Evolutionary conservation across 2,113 vertebrate genomes (phyloP).

Genomic region (Notarius lentiginosus): DNA sequence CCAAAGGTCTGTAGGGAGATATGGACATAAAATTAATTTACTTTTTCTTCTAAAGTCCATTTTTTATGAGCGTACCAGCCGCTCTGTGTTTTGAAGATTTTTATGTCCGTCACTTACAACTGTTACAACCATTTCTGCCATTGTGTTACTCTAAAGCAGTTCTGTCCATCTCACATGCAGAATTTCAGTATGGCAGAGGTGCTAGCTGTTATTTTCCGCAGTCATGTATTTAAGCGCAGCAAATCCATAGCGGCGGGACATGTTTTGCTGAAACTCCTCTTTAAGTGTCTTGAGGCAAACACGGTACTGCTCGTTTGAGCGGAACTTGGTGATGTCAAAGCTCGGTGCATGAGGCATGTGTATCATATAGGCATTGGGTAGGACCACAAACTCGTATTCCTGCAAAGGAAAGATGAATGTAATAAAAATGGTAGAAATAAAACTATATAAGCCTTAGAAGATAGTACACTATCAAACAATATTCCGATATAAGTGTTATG

Average conservation of each 20-base stretch:
- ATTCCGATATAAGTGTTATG: not conserved
- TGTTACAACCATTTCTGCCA: not conserved
- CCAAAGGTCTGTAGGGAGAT: not conserved
- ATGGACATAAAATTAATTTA: slow-evolving; percentile 19
- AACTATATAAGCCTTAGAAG: not conserved
- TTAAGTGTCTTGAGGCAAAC: slow-evolving; percentile 97
- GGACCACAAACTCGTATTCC: slow-evolving; percentile 96
- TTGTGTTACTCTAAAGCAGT: slow-evolving; percentile 16
- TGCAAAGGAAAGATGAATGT: slow-evolving; percentile 56
- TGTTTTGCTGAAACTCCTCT: slow-evolving; percentile 98
- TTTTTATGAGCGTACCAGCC: slow-evolving; percentile 43
- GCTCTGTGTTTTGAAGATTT: slow-evolving; percentile 18
- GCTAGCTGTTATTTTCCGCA: slow-evolving; percentile 98
- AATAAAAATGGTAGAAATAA: not conserved
- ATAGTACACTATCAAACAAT: not conserved
- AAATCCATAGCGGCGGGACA: slow-evolving; percentile 95
- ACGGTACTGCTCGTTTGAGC: slow-evolving; percentile 99
- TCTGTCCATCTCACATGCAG: slow-evolving; percentile 10
- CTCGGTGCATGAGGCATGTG: slow-evolving; percentile 99
- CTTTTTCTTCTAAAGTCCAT: not conserved
- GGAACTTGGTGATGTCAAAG: slow-evolving; percentile 99
- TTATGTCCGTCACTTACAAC: not conserved
- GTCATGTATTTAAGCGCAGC: slow-evolving; percentile 98
- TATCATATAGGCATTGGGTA: slow-evolving; percentile 99
- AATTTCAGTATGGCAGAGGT: not conserved